phyloP scores from a whole-genome alignment of 1,140 invertebrate genomes.

The Eufriesea mexicana region DNA sequence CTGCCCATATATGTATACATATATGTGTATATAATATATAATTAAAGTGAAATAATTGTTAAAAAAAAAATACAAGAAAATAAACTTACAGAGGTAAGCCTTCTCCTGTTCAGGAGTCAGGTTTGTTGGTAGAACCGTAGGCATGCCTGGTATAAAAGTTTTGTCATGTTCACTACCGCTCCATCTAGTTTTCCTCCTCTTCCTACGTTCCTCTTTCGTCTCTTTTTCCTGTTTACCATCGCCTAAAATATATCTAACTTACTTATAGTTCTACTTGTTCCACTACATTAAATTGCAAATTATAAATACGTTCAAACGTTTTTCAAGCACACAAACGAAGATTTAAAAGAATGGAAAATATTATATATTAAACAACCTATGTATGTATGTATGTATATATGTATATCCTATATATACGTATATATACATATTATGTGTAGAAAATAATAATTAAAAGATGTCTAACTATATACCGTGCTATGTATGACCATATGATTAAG shows the following conservation, averaged over 20 bases:
- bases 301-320: not conserved
- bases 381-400: no score
- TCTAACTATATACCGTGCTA: not conserved
- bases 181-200: constrained; percentile 93
- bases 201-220: constrained; percentile 84
- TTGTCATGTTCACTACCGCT: constrained; percentile 96
- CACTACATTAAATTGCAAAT: not conserved
- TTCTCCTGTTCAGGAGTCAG: constrained; percentile 96
- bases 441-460: not conserved
- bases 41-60: constrained; percentile 51
- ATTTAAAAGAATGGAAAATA: not conserved
- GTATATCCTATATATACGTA: no score
- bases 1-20: constrained; percentile 42
- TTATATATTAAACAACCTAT: not conserved
- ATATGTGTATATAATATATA: constrained; percentile 35
- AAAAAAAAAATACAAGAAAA: constrained; percentile 44
- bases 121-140: constrained; percentile 96
- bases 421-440: no score
- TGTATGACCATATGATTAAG: not conserved
- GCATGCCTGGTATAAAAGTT: constrained; percentile 98
- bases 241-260: constrained; percentile 35
- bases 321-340: not conserved
- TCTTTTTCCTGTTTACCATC: constrained; percentile 78
- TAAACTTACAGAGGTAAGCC: constrained; percentile 96
- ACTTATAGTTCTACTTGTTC: not conserved